These are phyloP conservation scores for Sitta carolinensis DNA, from an alignment of 2,797 vertebrate species.

Conservation along the genomic window DNA sequence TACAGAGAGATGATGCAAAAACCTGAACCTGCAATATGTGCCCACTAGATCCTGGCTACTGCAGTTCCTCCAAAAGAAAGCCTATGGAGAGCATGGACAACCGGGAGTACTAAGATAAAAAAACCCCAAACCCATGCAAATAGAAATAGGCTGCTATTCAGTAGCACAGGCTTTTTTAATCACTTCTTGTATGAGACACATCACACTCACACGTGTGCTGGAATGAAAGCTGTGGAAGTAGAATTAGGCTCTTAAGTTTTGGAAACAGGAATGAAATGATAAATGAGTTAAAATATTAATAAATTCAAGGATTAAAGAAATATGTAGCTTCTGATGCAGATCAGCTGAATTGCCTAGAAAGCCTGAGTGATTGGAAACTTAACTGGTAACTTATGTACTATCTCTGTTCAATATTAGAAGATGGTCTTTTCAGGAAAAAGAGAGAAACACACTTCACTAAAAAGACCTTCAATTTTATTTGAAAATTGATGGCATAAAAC, in stretches of 20 bases:
- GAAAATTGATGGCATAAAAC: background rate
- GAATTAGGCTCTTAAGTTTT: background rate
- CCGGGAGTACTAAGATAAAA: background rate
- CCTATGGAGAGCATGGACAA: background rate
- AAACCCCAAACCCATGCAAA: fast-evolving
- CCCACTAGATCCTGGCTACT: background rate
- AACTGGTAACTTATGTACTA: background rate
- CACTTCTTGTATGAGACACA: fast-evolving
- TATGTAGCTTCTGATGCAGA: background rate
- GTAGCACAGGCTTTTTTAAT: background rate
- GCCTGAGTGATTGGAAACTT: background rate
- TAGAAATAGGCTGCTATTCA: background rate
- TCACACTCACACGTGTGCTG: background rate
- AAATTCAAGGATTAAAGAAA: background rate
- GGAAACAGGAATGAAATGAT: background rate
- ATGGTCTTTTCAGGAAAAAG: background rate
- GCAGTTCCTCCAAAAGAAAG: background rate
- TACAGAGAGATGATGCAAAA: background rate
- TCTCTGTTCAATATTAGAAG: background rate
- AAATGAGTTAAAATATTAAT: background rate
- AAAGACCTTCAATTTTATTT: background rate
- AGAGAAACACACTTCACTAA: background rate
- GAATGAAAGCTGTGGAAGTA: background rate
- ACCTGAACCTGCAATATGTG: background rate
- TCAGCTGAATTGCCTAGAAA: background rate